Evolutionary conservation across 2,797 vertebrate species (phyloP).

Genomic region (Acipenser transmontanus): DNA sequence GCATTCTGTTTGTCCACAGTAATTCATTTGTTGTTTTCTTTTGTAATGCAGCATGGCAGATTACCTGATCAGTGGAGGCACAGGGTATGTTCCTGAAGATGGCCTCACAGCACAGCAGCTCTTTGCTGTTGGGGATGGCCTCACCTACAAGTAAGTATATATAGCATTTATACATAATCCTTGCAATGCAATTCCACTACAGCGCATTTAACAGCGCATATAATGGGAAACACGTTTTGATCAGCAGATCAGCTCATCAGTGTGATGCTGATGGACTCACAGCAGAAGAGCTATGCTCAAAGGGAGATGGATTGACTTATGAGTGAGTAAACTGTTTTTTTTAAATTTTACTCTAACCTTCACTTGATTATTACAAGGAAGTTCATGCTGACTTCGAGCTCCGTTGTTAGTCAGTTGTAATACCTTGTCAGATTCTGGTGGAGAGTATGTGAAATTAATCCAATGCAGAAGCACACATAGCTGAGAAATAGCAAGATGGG

Average conservation of each 20-base stretch:
- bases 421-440: no score
- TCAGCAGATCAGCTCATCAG: constrained; percentile 71
- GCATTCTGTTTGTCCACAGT: neutral
- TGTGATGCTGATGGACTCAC: constrained; percentile 77
- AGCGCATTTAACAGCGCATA: constrained; percentile 19
- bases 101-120: no score
- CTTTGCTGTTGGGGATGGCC: no score
- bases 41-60: constrained; percentile 44
- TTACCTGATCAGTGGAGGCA: constrained; percentile 56
- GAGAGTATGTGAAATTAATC: no score
- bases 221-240: constrained; percentile 63
- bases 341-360: constrained; percentile 5
- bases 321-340: constrained; percentile 77
- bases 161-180: constrained; percentile 27
- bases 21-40: neutral
- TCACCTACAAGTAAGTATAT: no score
- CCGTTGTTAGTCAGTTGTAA: no score
- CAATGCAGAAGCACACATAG: no score
- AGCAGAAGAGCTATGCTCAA: constrained; percentile 88
- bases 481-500: no score
- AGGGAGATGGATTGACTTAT: constrained; percentile 89
- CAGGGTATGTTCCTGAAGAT: constrained; percentile 58
- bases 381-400: no score
- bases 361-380: no score
- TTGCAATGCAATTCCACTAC: constrained; percentile 24